phyloP scores from a whole-genome alignment of 2,113 vertebrate genomes.

The Propithecus coquereli region DNA sequence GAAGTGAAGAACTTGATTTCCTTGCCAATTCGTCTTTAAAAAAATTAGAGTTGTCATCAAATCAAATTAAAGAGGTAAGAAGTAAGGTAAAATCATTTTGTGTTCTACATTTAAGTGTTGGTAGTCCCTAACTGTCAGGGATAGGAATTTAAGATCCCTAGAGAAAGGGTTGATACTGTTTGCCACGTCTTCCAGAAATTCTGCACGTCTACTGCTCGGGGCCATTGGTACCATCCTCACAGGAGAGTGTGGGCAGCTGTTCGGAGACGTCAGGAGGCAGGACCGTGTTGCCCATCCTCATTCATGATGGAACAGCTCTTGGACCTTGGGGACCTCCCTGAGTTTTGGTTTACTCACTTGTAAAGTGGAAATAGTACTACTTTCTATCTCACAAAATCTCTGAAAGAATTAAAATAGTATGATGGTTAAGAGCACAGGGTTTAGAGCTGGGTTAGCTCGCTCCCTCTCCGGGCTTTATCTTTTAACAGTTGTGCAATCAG shows the following conservation, averaged over 20 bases:
- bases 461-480: too few species aligned
- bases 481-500: too few species aligned
- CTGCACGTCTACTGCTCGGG: background rate
- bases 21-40: slow-evolving; percentile 85
- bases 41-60: slow-evolving; percentile 88
- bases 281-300: background rate
- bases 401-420: too few species aligned
- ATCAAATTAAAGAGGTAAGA: slow-evolving; percentile 88
- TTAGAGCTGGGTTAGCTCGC: too few species aligned
- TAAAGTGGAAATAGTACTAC: too few species aligned
- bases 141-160: background rate
- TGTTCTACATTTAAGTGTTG: background rate
- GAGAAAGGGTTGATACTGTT: background rate
- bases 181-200: background rate
- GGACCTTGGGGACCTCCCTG: background rate
- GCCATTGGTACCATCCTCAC: accelerated
- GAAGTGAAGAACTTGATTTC: slow-evolving; percentile 86
- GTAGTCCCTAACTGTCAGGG: too few species aligned
- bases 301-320: background rate
- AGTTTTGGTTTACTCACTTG: too few species aligned
- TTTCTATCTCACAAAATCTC: too few species aligned
- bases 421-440: too few species aligned
- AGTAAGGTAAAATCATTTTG: background rate
- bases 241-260: background rate
- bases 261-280: background rate